Evolutionary conservation across 2,888 invertebrate species (phyloP).

Genomic region (Lithosia quadra): DNA sequence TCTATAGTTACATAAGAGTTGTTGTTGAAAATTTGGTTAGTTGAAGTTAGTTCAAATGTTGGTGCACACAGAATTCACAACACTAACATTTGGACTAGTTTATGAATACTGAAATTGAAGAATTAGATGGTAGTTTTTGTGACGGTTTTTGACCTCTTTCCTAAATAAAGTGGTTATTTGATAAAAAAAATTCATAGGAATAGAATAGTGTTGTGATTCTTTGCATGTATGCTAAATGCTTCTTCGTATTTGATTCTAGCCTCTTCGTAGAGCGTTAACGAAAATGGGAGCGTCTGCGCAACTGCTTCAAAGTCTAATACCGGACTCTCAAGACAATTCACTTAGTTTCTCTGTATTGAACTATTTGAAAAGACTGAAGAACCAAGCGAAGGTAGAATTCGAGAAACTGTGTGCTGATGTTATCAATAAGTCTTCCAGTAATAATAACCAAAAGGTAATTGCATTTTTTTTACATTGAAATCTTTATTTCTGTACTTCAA

Average conservation of each 20-base stretch:
- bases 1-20: slow-evolving; percentile 5
- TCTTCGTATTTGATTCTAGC: slow-evolving; percentile 84
- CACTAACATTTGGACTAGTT: neutral
- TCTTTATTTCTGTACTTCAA: neutral
- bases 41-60: neutral
- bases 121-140: neutral
- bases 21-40: neutral
- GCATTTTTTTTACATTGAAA: neutral
- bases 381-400: slow-evolving; percentile 96
- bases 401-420: slow-evolving; percentile 95
- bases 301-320: slow-evolving; percentile 93
- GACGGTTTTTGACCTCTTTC: neutral
- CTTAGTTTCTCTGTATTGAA: slow-evolving; percentile 97
- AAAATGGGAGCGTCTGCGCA: slow-evolving; percentile 96
- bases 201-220: no score
- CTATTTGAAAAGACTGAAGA: slow-evolving; percentile 98
- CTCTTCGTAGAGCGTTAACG: slow-evolving; percentile 95
- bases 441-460: slow-evolving; percentile 83
- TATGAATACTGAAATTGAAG: neutral
- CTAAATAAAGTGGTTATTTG: no score
- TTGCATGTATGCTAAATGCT: no score
- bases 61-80: no score
- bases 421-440: slow-evolving; percentile 88
- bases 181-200: no score
- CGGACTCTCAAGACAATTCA: slow-evolving; percentile 97